These are phyloP conservation scores for Leptopilina clavipes DNA, from an alignment of 1,140 invertebrate genomes.

Conservation along the genomic window DNA sequence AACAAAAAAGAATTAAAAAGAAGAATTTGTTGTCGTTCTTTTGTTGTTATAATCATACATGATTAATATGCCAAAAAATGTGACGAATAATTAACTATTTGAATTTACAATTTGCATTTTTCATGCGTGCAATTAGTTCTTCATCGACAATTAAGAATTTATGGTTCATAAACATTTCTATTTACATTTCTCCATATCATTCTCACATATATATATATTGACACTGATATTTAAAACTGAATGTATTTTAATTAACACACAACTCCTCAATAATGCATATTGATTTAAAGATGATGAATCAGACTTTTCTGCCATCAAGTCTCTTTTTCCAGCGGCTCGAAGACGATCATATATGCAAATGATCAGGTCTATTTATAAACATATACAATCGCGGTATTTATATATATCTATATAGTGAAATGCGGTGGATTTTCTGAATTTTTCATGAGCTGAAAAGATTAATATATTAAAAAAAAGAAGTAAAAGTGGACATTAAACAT, in stretches of 20 bases:
- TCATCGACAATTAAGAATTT: background rate
- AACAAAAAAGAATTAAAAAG: too few relatives aligned
- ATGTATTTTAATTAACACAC: conserved; percentile 4
- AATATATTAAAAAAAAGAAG: background rate
- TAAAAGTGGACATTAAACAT: background rate
- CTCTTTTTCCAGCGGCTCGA: background rate
- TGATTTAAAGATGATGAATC: conserved; percentile 29
- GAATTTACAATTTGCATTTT: too few relatives aligned
- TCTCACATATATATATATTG: background rate
- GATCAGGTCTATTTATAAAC: background rate
- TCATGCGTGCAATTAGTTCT: background rate
- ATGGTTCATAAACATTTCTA: background rate
- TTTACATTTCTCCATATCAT: background rate
- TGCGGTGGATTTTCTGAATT: background rate
- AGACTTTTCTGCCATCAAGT: background rate
- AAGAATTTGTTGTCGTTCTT: too few relatives aligned
- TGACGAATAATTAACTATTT: too few relatives aligned
- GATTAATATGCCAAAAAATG: too few relatives aligned
- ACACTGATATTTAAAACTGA: conserved; percentile 11
- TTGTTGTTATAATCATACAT: too few relatives aligned
- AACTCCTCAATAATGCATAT: conserved; percentile 4
- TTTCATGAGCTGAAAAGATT: background rate
- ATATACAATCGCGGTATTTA: background rate
- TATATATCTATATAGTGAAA: background rate
- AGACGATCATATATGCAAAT: background rate